Evolutionary conservation across 37 sponge, comb jelly and placozoan species (phyloP), one percentile per base, ranked within the genome.

Genomic region (Beroe forskalii): DNA sequence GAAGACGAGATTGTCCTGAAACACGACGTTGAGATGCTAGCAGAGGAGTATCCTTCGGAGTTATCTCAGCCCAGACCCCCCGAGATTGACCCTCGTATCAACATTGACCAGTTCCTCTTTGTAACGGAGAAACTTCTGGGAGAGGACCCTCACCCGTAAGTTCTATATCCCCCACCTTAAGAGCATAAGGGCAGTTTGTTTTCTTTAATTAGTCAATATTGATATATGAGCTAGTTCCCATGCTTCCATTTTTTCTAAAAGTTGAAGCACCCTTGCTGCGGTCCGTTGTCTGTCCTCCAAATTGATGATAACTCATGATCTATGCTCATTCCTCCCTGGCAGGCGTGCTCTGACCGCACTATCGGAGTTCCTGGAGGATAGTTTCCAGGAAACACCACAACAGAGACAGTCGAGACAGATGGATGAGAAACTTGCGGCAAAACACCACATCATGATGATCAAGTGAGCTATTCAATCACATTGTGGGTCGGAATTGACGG

Each of bases 371-470:
- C 31, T 80, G 55, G 86, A 80, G 30, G 86, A 80, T 48, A 80
- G 86, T 80, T 80, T 80, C 86, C 86, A 80, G 48, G 86, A 80
- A 23, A 80, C 86, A 25, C 86, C 86, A 9, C 86, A 80, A 80
- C 86, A 80, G 55, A 17, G 86, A 41, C 86, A 80, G 35, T 44
- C 55, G 12, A 41, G 86, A 41, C 86, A 80, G 20, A 9, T 80
- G 28, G 86, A 80, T 9, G 86, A 80, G 86, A 80, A 80, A 80
- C 86, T 80, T 43, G 86, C 86, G 9, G 86, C 86, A 19, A 80
- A 80, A 43, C 86, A 25, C 9, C 86, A 80, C 86, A n/a, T 48
- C 35, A 80, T 80, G 86, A 41, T 80, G 55, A 80, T 42, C 44
- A 80, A 80, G 86, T 80, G 22, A 80, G 86, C 17, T 23, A 48